Base-by-base conservation (phyloP, 1,140 invertebrate genomes). In the Panulirus ornatus region DNA sequence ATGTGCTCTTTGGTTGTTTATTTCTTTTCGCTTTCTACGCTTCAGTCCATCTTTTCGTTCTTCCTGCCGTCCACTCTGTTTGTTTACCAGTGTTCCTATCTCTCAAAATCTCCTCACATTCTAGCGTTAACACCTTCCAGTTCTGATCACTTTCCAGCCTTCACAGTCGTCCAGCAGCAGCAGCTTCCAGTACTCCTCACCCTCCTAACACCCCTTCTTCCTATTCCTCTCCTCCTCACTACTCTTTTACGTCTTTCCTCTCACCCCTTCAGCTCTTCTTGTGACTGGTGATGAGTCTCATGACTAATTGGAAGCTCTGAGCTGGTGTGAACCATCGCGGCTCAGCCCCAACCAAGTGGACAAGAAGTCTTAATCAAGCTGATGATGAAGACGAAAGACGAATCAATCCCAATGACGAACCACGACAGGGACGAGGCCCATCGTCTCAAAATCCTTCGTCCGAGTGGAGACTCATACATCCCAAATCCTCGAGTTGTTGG, bases 331-430 rank as follows among this genome's bases (percentile, higher is more conserved):
- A 71, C 63, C 30, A 84, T 71, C n/a, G n/a, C n/a, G 63, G 63
- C 42, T 44, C 66, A 44, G 82, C 71, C 82, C 58, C 44, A 22
- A 14, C 38, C 19, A 1, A 70, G 63, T n/a, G 63, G 82, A 84
- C 82, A 84, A 71, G 82, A 71, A 44, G 63, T 40, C 82, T 71
- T 84, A 84, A 84, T 84, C 82, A 84, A 58, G 36, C 40, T 27
- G 36, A 42, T 70, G 66, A 84, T 84, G 71, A 84, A 84, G 82
- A 84, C 34, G 82, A 84, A 71, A 71, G 82, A 42, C 71, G 63
- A 84, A 84, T 84, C 82, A 44, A 63, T 71, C 44, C 40, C 63
- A 84, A 71, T 84, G 82, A 84, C 71, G 66, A n/a, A 84, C 58
- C 42, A 63, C 71, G 71, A 84, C 71, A 58, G 82, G 16, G 5